Evolutionary conservation across 2,797 vertebrate species (phyloP).

Genomic region (Carduelis carduelis): DNA sequence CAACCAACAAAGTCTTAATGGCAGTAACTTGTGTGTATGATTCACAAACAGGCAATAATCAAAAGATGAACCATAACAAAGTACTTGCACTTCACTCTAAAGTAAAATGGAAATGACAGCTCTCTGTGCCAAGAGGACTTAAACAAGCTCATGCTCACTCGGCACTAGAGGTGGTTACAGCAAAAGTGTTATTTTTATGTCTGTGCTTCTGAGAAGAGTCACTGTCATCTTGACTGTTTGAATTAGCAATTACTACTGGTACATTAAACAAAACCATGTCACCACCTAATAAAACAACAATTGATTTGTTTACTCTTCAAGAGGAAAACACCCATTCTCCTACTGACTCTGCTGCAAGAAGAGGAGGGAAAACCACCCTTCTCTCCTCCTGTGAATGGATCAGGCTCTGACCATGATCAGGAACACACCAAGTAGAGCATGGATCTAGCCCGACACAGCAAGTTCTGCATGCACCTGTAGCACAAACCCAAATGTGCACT

Average conservation of each 20-base stretch:
- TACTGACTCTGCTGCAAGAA: background rate
- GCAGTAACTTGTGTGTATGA: background rate
- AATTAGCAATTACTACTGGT: background rate
- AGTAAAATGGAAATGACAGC: background rate
- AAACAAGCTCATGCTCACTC: background rate
- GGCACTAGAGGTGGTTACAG: background rate
- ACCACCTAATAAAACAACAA: background rate
- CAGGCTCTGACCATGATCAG: background rate
- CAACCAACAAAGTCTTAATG: background rate
- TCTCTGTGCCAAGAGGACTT: background rate
- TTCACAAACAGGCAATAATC: background rate
- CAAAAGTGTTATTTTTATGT: background rate
- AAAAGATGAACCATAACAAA: background rate
- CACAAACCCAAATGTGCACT: background rate
- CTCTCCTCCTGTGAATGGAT: background rate
- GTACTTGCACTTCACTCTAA: background rate
- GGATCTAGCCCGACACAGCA: background rate
- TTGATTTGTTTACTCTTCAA: background rate
- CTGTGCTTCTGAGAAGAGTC: background rate
- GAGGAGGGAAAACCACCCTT: background rate
- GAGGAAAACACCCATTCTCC: background rate
- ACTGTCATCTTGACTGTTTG: background rate
- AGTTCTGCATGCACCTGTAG: background rate
- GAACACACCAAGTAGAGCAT: rapidly evolving
- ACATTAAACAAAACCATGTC: background rate